Base-by-base conservation (phyloP, 2,888 invertebrate genomes). In the Dryomyza anilis region DNA sequence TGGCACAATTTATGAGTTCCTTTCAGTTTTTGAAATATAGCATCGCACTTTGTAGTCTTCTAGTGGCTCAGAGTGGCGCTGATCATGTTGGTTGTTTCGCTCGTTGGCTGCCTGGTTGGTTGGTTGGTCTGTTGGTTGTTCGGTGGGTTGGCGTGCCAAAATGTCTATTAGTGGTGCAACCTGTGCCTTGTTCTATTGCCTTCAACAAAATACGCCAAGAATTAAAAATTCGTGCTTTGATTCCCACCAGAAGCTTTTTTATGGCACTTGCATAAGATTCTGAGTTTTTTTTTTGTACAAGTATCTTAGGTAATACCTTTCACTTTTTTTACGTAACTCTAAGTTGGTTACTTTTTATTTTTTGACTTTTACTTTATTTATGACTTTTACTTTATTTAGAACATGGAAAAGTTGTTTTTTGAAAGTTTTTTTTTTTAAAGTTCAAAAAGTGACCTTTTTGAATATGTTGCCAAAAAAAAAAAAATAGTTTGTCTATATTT, bases 11-110 rank as follows among this genome's bases (percentile, higher is more conserved):
- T 61, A 61, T 61, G 61, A 61, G 61, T 53, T 61, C 61, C 61
- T 61, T 53, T 61, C 61, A 61, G 61, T 61, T 61, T 61, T 61
- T 61, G 39, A 61, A 61, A 61, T 61, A 61, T 61, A 52, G 61
- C 61, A 53, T 61, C 61, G 53, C 61, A 43, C 52, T 53, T 53
- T 25, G 29, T 52, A 14, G 36, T 29, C 48, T 6, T 19, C 23
- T n/a, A n/a, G n/a, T n/a, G n/a, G n/a, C n/a, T n/a, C n/a, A n/a
- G 43, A 57, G 57, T 57, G 27, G 43, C 25, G 27, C 16, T 43
- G 57, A 36, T 53, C 16, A 19, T 19, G 16, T 12, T 8, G n/a
- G n/a, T n/a, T n/a, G n/a, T n/a, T n/a, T n/a, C n/a, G n/a, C n/a
- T n/a, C n/a, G n/a, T n/a, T n/a, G n/a, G n/a, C n/a, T n/a, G n/a